A percentile compares a stretch with the other conserved stretches of the same genome.
Evolutionary conservation across 2,888 invertebrate species (phyloP).

Genomic region (Ormia ochracea): DNA sequence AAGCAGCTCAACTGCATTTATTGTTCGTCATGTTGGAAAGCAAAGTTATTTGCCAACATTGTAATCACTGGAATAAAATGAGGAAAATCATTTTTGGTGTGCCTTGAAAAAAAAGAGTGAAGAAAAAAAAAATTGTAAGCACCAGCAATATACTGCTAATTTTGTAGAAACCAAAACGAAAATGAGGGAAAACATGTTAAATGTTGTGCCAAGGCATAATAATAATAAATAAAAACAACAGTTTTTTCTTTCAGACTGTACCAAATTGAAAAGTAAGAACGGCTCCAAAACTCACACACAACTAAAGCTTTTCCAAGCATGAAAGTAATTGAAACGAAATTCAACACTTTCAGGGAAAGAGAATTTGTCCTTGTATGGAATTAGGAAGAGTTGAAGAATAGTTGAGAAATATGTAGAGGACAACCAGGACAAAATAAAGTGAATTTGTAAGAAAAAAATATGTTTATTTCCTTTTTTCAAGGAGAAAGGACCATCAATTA

Average conservation of each 20-base stretch:
- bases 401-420: no score
- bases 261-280: constrained; percentile 22
- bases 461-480: no score
- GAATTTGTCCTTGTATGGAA: background rate
- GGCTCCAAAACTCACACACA: background rate
- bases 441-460: no score
- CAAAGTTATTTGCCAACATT: constrained; percentile 3
- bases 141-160: constrained; percentile 16
- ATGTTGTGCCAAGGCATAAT: background rate
- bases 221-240: background rate
- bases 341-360: background rate
- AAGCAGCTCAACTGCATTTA: background rate
- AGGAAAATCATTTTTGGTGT: background rate
- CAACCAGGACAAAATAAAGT: no score
- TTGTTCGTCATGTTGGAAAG: background rate
- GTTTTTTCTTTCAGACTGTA: background rate
- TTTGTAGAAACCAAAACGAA: constrained; percentile 1
- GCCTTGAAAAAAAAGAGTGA: background rate
- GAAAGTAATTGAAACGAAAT: constrained; percentile 52
- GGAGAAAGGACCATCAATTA: no score
- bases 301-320: constrained; percentile 1
- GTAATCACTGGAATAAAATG: background rate
- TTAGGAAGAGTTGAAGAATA: no score
- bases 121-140: background rate
- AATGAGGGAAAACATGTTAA: background rate